Base-by-base conservation (phyloP, 2,797 vertebrate genomes). In the Odontamblyopus rebecca region DNA sequence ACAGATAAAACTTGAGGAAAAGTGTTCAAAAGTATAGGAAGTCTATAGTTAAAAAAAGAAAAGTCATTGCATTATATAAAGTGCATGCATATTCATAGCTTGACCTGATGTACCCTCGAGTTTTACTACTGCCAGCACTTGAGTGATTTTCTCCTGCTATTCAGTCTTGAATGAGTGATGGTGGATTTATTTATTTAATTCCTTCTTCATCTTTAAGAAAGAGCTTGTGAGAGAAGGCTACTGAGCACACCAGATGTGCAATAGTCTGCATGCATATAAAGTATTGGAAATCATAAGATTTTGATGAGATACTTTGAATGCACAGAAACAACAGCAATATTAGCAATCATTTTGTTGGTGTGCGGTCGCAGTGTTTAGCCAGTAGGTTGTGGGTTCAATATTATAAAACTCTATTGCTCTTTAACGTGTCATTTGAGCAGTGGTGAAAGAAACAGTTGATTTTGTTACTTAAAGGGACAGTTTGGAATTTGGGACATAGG, bases 1-100 rank as follows among this genome's bases (percentile, higher is more conserved):
- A 79, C 80, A 81, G 77, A 88, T 62, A 67, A 82, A 72, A 76
- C 57, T 41, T 71, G 38, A 66, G 18, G 38, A 60, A 65, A 53
- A 67, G 64, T 53, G 48, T 53, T 15, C 16, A 29, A 53, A 27
- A 53, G 64, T 53, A 16, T 3, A 29, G 48, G 18, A 32, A 51
- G 8, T 18, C 27, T 18, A 12, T 26, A 48, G 1, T 29, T 4
- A 32, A 32, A 32, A 6, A 32, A 32, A 32, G 4, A 19, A 16
- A 53, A 30, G 26, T 29, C 15, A 23, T 1, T 29, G 23, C 41
- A 50, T 65, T 64, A 48, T 66, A 66, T 66, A 66, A 23, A 65
- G 61, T 65, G 0, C 23, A 48, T 65, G 41, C 23, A 65, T 65
- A 65, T 48, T 67, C 48, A 51, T 30, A 51, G 15, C 26, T 18